A percentile compares a stretch with the other conserved stretches of the same genome.
Evolutionary conservation across 2,797 vertebrate species (phyloP).

Genomic region (Discoglossus pictus): DNA sequence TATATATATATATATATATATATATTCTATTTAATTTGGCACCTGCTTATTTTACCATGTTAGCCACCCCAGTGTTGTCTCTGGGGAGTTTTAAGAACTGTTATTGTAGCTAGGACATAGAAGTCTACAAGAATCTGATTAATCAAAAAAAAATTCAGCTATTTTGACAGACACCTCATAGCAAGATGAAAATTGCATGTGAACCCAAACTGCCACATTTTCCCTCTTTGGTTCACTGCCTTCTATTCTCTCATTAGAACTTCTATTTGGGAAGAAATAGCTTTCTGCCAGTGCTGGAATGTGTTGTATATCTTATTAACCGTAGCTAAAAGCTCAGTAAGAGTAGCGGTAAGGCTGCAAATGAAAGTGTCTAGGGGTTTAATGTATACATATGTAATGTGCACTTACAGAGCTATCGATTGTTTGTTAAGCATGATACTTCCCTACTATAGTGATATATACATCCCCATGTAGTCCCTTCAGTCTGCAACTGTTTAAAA

Average conservation of each 20-base stretch:
- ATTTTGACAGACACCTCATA: conserved; percentile 15
- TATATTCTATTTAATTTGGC: no score
- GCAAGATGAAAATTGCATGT: conserved; percentile 23
- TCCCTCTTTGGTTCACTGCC: conserved; percentile 20
- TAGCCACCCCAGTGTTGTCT: no score
- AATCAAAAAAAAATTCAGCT: conserved; percentile 21
- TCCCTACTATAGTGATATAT: no score
- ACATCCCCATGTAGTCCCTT: no score
- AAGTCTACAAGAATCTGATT: conserved; percentile 2
- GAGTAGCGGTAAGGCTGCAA: conserved; percentile 6
- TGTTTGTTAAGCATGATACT: no score
- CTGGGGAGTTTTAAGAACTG: no score
- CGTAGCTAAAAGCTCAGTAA: conserved; percentile 27
- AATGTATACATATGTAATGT: background rate
- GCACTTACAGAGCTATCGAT: background rate
- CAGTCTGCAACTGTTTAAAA: no score
- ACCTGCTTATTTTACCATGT: no score
- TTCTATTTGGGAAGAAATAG: conserved; percentile 30
- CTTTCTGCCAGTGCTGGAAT: conserved; percentile 37
- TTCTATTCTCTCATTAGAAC: conserved; percentile 33
- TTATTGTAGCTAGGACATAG: no score
- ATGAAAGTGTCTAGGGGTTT: background rate
- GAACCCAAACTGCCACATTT: conserved; percentile 34
- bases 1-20: no score
- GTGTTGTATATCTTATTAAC: conserved; percentile 41